Base-by-base conservation (phyloP, 2,797 vertebrate species). In the Eremophila alpestris region DNA sequence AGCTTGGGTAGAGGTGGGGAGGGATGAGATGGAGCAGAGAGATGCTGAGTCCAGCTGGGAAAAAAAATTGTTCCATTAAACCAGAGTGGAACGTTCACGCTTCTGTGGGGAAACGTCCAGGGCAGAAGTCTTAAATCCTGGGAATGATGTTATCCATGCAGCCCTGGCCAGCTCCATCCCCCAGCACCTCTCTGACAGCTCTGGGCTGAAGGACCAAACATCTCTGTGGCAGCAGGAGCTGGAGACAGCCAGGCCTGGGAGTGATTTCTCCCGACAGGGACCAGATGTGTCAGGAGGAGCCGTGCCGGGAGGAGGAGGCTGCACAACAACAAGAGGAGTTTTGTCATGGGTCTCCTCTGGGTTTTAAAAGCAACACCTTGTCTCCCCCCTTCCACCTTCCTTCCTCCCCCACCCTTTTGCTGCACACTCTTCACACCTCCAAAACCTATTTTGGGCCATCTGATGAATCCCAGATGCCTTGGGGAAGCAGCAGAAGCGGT, bases 401-500 rank as follows among this genome's bases (percentile, higher is more conserved):
- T 91, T 63, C 88, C 91, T 80, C 90, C 95, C 62, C 79, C 93
- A 83, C 23, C 81, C 76, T 80, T 89, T 71, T 9, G 3, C 87
- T 2, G 3, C 71, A 38, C 84, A 83, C 80, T 96, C 79, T 89
- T 97, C 96, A 87, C 95, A 94, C 96, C 96, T 96, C 95, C 93
- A 5, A 93, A 97, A 92, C 97, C 96, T 97, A 97, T 97, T 98
- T 97, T 94, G 90, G 97, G 96, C 95, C 90, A 9, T 55, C 85
- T 95, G 94, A 95, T 97, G 96, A 95, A 96, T 97, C 97, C 97
- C 95, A 97, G 97, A 93, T 96, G 95, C 96, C 95, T 96, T 55
- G 7, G 88, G 92, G 95, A 97, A 95, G 96, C 73, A 83, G 32
- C 92, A 97, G 96, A 93, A 97, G 95, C 0, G 74, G 38, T 7